A percentile compares a stretch with the other conserved stretches of the same genome.
Evolutionary conservation across 2,113 vertebrate species (phyloP).

Genomic region (Calidris pygmaea): DNA sequence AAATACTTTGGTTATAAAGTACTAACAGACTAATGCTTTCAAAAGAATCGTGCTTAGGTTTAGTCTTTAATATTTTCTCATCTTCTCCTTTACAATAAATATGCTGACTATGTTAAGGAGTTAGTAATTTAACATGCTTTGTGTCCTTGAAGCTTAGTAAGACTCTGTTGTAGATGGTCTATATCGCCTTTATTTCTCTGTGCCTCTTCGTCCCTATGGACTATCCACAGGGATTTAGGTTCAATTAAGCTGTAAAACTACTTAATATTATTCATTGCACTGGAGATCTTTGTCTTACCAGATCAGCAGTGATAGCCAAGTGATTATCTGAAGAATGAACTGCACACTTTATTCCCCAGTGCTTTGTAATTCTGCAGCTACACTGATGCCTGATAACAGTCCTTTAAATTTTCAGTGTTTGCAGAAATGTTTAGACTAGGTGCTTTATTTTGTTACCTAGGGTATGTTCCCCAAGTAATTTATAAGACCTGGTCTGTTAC

Average conservation of each 20-base stretch:
- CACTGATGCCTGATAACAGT: not conserved
- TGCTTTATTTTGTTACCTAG: not conserved
- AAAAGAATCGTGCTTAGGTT: not conserved
- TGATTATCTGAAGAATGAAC: not conserved
- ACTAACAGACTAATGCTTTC: constrained; percentile 21
- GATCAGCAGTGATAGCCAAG: not conserved
- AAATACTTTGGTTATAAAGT: not conserved
- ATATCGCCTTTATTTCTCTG: not conserved
- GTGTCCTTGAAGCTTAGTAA: not conserved
- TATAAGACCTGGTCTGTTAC: not conserved
- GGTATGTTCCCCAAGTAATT: not conserved
- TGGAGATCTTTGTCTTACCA: not conserved
- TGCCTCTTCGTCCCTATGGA: not conserved
- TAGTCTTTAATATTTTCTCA: not conserved
- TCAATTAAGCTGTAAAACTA: not conserved
- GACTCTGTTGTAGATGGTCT: not conserved
- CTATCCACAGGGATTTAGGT: not conserved
- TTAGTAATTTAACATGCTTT: not conserved
- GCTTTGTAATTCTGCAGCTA: not conserved
- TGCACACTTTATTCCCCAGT: not conserved
- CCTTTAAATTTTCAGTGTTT: not conserved
- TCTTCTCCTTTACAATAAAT: not conserved
- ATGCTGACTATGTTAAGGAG: not conserved
- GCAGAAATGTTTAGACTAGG: not conserved
- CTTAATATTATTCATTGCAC: not conserved